Evolutionary conservation across 2,797 vertebrate species (phyloP).

Genomic region (Coracias cyanogaster): DNA sequence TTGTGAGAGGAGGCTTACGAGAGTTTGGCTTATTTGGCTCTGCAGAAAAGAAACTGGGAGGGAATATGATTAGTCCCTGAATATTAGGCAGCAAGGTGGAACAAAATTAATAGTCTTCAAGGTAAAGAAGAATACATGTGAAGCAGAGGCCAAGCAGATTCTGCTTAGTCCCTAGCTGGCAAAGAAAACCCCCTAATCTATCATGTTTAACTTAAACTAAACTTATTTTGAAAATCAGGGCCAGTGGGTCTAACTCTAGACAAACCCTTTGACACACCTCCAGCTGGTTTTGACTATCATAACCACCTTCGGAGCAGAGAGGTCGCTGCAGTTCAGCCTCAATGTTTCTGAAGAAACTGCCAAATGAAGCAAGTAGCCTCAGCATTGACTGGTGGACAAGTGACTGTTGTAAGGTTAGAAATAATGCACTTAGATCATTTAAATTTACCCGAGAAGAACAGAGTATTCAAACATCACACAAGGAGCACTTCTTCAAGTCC

Average conservation of each 20-base stretch:
- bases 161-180: background rate
- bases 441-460: slow-evolving; percentile 4
- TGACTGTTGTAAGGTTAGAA: background rate
- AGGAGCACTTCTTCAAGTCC: background rate
- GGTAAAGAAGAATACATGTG: background rate
- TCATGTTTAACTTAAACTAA: background rate
- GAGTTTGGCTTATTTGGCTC: background rate
- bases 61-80: background rate
- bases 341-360: background rate
- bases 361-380: background rate
- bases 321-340: rapidly evolving
- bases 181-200: background rate
- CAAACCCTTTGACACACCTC: background rate
- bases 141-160: background rate
- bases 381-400: background rate
- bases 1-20: background rate
- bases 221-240: background rate
- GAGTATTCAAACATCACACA: background rate
- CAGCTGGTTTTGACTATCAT: background rate
- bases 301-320: background rate
- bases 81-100: background rate
- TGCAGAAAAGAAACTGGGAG: background rate
- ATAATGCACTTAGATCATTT: background rate
- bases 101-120: background rate
- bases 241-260: background rate